Conservation (phyloP, 2,113 vertebrate genomes). For the Solenodon paradoxus region DNA sequence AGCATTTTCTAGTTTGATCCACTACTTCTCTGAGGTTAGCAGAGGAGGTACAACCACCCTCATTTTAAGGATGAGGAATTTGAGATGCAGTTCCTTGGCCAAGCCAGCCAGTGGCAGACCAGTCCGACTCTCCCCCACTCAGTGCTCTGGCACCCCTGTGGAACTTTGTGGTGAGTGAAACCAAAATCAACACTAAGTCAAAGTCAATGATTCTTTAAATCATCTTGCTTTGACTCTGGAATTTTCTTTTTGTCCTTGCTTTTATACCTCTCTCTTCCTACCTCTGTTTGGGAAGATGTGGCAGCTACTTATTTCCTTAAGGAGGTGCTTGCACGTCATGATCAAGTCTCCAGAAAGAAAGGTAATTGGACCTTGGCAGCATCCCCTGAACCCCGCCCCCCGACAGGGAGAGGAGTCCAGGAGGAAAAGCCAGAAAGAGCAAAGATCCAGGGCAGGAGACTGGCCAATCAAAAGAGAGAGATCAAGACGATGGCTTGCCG, state of each 20-base stretch:
- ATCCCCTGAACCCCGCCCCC: too few relatives aligned
- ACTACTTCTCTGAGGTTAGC: neutral
- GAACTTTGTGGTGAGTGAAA: neutral
- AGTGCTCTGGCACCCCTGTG: accelerated
- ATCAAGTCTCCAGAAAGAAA: neutral
- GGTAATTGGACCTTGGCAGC: neutral
- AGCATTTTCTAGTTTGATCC: neutral
- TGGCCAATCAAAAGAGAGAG: neutral
- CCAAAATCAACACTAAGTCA: neutral
- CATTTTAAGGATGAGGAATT: neutral
- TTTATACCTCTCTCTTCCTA: neutral
- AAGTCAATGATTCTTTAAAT: neutral
- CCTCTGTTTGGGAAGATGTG: neutral
- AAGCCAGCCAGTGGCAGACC: neutral
- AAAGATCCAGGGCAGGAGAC: neutral
- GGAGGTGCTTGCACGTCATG: neutral
- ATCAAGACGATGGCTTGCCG: neutral
- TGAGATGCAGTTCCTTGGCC: neutral
- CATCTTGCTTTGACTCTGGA: neutral
- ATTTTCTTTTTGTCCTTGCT: neutral
- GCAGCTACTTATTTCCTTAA: neutral
- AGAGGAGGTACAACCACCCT: neutral
- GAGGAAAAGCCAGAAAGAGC: neutral
- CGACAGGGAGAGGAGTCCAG: neutral
- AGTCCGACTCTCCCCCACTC: neutral